phyloP scores from a whole-genome alignment of 2,797 vertebrate genomes.

The Hypotaenidia philippensis region DNA sequence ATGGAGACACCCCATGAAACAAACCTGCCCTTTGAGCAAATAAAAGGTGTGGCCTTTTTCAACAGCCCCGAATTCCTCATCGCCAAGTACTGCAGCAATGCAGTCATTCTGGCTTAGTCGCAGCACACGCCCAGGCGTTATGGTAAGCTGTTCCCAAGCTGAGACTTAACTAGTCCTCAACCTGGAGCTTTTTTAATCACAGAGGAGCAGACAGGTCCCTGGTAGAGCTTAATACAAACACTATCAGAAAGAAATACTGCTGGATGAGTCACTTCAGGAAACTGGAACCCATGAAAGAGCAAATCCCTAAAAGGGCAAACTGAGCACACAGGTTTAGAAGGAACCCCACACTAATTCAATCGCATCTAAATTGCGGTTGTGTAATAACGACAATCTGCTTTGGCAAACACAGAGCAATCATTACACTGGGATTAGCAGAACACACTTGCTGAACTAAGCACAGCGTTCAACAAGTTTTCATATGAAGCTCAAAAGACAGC shows the following conservation, averaged over 20 bases:
- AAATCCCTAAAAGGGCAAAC: not conserved
- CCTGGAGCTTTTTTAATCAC: constrained; percentile 2
- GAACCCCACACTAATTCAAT: not conserved
- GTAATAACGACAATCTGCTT: not conserved
- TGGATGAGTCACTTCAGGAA: not conserved
- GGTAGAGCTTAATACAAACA: not conserved
- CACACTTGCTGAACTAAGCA: not conserved
- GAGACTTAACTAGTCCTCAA: constrained; percentile 15
- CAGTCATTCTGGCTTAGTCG: constrained; percentile 58
- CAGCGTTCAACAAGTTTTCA: not conserved
- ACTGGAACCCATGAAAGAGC: not conserved
- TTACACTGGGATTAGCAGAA: not conserved
- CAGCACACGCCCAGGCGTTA: constrained; percentile 48
- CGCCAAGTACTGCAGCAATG: constrained; percentile 49
- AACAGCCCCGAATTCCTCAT: constrained; percentile 58
- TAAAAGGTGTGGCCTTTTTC: constrained; percentile 66
- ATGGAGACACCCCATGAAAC: constrained; percentile 68
- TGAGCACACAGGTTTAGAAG: not conserved
- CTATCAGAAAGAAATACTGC: not conserved
- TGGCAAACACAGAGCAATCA: not conserved
- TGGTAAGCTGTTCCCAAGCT: not conserved
- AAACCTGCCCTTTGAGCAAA: constrained; percentile 69
- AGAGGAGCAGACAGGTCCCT: not conserved
- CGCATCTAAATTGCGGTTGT: not conserved
- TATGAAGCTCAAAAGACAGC: not conserved